These are phyloP conservation scores for Trachelus tabidus DNA, from an alignment of 2,888 invertebrate species.

Conservation along the genomic window DNA sequence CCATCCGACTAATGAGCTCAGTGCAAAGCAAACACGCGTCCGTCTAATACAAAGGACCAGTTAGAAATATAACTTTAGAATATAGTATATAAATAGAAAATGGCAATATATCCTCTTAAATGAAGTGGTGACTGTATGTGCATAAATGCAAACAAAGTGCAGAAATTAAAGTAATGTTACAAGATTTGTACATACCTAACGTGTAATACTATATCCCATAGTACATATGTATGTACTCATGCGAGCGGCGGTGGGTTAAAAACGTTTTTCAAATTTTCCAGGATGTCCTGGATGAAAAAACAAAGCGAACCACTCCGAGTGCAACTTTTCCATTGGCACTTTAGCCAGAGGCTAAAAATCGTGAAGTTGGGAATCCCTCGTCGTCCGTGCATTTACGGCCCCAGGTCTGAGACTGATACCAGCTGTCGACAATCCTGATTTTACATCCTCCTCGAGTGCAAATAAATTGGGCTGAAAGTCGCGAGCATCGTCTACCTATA, in stretches of 20 bases:
- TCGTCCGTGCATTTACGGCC: slow-evolving; percentile 48
- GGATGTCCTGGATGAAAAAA: slow-evolving; percentile 50
- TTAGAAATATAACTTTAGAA: background rate
- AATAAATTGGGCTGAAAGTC: background rate
- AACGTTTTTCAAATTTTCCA: slow-evolving; percentile 32
- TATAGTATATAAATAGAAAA: background rate
- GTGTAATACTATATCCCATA: background rate
- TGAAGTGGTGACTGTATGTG: background rate
- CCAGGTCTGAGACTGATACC: slow-evolving; percentile 61
- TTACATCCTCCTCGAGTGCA: slow-evolving; percentile 43
- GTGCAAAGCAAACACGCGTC: slow-evolving; percentile 48
- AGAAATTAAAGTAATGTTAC: background rate
- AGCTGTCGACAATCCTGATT: slow-evolving; percentile 62
- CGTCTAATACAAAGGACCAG: slow-evolving; percentile 31
- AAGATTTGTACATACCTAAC: background rate
- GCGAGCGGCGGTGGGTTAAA: slow-evolving; percentile 19
- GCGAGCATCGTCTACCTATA: background rate
- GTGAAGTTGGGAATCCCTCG: slow-evolving; percentile 48
- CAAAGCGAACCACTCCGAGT: slow-evolving; percentile 60
- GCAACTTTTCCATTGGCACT: slow-evolving; percentile 63
- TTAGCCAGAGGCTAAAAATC: slow-evolving; percentile 61
- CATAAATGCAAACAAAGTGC: background rate
- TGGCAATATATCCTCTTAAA: background rate
- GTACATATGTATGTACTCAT: background rate
- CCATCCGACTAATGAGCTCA: slow-evolving; percentile 46